Conservation (phyloP, 2,113 vertebrate species). For the Leptocoma aspasia region DNA sequence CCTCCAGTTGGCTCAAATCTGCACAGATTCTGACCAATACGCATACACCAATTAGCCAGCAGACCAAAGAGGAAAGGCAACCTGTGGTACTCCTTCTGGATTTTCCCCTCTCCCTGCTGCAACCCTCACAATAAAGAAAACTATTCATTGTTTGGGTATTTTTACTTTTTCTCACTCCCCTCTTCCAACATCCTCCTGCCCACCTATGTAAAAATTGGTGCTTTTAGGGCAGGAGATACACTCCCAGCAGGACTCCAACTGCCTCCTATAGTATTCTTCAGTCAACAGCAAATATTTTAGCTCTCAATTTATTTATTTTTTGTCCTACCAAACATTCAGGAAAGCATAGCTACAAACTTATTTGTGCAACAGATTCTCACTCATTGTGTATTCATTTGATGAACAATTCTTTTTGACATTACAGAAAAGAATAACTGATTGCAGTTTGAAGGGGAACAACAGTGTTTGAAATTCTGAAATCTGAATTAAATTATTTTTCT, state of each 20-base stretch:
- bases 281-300: background rate
- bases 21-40: too few species aligned
- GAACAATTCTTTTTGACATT: background rate
- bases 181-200: background rate
- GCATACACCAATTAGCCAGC: background rate
- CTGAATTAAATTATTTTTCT: background rate
- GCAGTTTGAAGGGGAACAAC: background rate
- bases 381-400: background rate
- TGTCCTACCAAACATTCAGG: background rate
- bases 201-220: background rate
- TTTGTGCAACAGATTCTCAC: background rate
- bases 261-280: background rate
- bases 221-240: background rate
- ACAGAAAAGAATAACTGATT: background rate
- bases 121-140: background rate
- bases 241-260: background rate
- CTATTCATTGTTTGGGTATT: rapidly evolving
- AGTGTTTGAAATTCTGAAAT: background rate
- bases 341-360: background rate
- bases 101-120: background rate
- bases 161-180: background rate
- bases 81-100: background rate
- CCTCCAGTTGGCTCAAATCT: background rate
- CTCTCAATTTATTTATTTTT: background rate
- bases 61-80: background rate